Evolutionary conservation across 2,113 vertebrate species (phyloP), one percentile per base, ranked within the genome.

Genomic region (Hyaena hyaena): DNA sequence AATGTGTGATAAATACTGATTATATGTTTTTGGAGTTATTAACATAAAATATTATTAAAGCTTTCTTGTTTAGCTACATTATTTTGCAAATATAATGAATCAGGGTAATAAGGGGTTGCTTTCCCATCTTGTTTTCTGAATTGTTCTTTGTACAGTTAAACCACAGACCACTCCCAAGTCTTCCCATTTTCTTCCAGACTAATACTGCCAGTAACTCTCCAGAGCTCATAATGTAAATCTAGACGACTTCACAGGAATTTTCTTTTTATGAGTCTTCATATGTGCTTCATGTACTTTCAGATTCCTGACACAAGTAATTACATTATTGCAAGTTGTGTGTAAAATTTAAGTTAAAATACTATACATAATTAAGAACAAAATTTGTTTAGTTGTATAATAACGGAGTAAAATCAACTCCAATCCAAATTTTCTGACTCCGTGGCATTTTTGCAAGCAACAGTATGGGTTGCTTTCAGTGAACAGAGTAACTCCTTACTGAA

Each of bases 1-100:
- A 10, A 31, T 76, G 10, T 94, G 73, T 88, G 1, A 28, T 86
- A 92, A 86, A 80, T 68, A 93, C 28, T 50, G 43, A 74, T 84
- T 55, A 28, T 50, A 50, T 55, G 17, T 45, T 96, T 80, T 94
- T 84, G 26, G 71, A n/a, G 6, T 97, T 90, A 53, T 33, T 95
- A 74, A 95, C 63, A 92, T 65, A 83, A 77, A 94, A 85, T 92
- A 23, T 66, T 90, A 91, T 80, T 79, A 82, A 92, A 96, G 10
- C 28, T 95, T 58, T 85, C 28, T 71, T 73, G 86, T 92, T 86
- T n/a, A 1, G 24, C 55, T 88, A 68, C 10, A 28, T 48, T 74
- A 39, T n/a, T 88, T 97, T 77, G 2, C 7, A 71, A 35, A 61
- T 23, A 77, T 35, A 66, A 16, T 76, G 65, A 87, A n/a, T 80